phyloP scores from a whole-genome alignment of 2,888 invertebrate genomes.

The Archips xylosteana region DNA sequence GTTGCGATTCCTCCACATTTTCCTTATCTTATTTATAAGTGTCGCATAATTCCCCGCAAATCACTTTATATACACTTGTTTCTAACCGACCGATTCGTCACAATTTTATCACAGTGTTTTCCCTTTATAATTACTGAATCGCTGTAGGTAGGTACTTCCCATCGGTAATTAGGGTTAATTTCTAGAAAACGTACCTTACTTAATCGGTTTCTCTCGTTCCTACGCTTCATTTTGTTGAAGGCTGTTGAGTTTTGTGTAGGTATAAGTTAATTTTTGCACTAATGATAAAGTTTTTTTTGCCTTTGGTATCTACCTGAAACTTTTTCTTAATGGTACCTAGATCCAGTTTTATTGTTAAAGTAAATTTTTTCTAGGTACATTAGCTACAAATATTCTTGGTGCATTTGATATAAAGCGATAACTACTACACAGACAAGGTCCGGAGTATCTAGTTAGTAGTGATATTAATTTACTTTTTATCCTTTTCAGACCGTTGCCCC shows the following conservation, averaged over 20 bases:
- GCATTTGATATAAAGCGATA: not conserved
- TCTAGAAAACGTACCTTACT: not conserved
- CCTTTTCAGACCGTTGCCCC: not conserved
- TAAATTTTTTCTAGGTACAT: too few species aligned
- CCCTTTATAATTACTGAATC: not conserved
- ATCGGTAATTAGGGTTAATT: not conserved
- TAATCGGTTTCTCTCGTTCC: not conserved
- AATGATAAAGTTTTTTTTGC: too few species aligned
- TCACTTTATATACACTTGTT: not conserved
- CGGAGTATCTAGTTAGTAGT: not conserved
- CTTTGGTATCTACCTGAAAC: too few species aligned
- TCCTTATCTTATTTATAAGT: not conserved
- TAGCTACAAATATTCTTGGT: too few species aligned
- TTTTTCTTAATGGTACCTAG: too few species aligned
- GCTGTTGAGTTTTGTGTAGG: too few species aligned
- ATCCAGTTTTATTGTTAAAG: too few species aligned
- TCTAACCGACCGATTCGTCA: not conserved
- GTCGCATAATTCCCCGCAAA: not conserved
- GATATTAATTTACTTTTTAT: not conserved
- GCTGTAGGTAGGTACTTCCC: not conserved
- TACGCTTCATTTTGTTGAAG: not conserved
- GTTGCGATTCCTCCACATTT: too few species aligned
- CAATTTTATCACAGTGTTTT: not conserved
- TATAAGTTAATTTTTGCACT: too few species aligned
- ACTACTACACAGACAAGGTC: not conserved